Conservation (phyloP, 2,797 vertebrate species). For the Tapera naevia region DNA sequence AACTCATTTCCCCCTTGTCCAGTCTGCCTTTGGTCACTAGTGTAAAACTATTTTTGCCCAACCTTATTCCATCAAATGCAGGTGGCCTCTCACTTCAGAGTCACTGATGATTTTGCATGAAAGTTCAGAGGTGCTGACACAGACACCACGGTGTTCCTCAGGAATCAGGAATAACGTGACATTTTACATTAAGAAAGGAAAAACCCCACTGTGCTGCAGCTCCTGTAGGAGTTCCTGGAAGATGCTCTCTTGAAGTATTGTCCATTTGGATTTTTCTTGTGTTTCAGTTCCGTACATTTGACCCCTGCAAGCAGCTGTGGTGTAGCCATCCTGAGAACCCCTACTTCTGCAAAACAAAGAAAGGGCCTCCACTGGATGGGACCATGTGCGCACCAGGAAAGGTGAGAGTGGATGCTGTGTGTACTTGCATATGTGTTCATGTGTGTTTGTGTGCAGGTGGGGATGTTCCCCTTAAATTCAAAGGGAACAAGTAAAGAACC, state of each 20-base stretch:
- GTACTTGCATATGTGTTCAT: fast-evolving
- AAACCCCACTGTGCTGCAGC: background rate
- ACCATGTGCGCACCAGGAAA: constrained; percentile 94
- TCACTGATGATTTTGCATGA: background rate
- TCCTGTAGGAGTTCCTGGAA: background rate
- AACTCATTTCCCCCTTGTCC: background rate
- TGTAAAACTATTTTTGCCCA: background rate
- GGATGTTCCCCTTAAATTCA: background rate
- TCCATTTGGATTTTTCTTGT: background rate
- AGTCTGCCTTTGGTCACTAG: background rate
- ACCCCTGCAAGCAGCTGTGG: constrained; percentile 98
- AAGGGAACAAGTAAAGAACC: background rate
- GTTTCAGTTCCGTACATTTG: constrained; percentile 93
- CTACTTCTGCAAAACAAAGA: constrained; percentile 99
- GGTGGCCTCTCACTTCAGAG: background rate
- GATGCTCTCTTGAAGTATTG: background rate
- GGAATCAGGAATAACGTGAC: background rate
- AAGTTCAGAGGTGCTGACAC: background rate
- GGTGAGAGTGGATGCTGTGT: constrained; percentile 70
- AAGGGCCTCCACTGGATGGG: constrained; percentile 95
- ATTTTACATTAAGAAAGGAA: background rate
- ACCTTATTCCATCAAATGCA: fast-evolving
- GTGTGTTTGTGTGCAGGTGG: fast-evolving
- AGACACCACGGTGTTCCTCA: fast-evolving
- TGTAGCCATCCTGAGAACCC: constrained; percentile 98